Base-by-base conservation (phyloP, 2,113 vertebrate species). In the Salvator merianae region DNA sequence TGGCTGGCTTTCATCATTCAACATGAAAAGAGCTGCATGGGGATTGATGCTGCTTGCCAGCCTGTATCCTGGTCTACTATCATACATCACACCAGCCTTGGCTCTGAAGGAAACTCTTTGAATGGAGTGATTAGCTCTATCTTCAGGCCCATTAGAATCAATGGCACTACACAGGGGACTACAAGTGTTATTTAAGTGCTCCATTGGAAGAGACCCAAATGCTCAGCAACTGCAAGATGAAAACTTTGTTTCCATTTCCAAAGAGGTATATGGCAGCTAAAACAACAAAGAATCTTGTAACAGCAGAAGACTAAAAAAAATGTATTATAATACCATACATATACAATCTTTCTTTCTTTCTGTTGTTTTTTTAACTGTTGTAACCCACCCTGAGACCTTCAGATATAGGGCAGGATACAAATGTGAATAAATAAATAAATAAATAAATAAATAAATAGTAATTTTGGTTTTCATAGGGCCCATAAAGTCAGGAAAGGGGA, bases 91-190 rank as follows among this genome's bases (percentile, higher is more conserved):
- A 78, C 85, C 28, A 24, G 40, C 20, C 88, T 68, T 88, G 55
- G 90, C 87, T 77, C 72, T 4, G 66, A 82, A 72, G 74, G 77
- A 86, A 65, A 0, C 12, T 82, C 69, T 32, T 69, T 32, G 87
- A 65, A 22, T 36, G 53, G 62, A 88, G 77, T 32, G 47, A 68
- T 82, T 40, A 40, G 38, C 78, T 90, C 85, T 83, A 88, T 62
- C 82, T 87, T 50, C 77, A 84, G 72, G 72, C 40, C 53, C 71
- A 68, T 53, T 76, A 12, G 38, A 53, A 47, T 50, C 16, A 70
- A 81, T 47, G 43, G 53, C n/a, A 36, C 43, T 43, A 68, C 66
- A 69, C 66, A 69, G n/a, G 79, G 79, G 65, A 36, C n/a, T 69
- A 53, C 79, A 81, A 53, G 20, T 12, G 2, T 59, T 36, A 70